phyloP scores from a whole-genome alignment of 2,888 invertebrate genomes.

The Tiphia femorata region DNA sequence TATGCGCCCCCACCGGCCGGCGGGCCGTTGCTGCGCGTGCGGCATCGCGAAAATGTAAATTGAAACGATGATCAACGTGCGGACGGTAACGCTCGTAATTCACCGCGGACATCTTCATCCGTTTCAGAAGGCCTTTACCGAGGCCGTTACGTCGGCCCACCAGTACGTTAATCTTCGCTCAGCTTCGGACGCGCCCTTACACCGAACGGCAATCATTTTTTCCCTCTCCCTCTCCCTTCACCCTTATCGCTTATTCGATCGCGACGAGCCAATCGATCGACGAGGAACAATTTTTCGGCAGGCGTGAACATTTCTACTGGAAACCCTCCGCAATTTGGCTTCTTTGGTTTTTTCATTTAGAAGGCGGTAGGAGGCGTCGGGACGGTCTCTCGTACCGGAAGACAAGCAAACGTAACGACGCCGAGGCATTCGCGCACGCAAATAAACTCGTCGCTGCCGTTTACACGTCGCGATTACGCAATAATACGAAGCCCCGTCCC shows the following conservation, averaged over 20 bases:
- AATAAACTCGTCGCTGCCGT: conserved; percentile 51
- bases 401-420: conserved; percentile 34
- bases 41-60: conserved; percentile 42
- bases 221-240: not conserved
- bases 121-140: not conserved
- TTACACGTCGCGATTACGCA: conserved; percentile 58
- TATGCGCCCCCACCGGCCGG: conserved; percentile 13
- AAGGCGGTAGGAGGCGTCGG: too few species aligned
- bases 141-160: not conserved
- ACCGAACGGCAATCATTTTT: not conserved
- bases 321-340: too few species aligned
- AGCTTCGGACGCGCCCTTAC: too few species aligned
- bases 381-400: conserved; percentile 26
- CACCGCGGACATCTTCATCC: not conserved
- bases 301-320: too few species aligned
- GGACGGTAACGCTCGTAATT: not conserved
- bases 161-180: too few species aligned
- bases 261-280: too few species aligned
- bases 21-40: conserved; percentile 10
- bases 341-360: too few species aligned
- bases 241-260: not conserved
- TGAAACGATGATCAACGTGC: conserved; percentile 35
- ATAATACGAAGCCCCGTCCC: conserved; percentile 43
- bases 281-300: too few species aligned
- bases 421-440: conserved; percentile 30